A percentile compares a stretch with the other conserved stretches of the same genome.
These are phyloP conservation scores for Drosophila anomalata DNA, from an alignment of 2,888 invertebrate genomes.

Conservation along the genomic window DNA sequence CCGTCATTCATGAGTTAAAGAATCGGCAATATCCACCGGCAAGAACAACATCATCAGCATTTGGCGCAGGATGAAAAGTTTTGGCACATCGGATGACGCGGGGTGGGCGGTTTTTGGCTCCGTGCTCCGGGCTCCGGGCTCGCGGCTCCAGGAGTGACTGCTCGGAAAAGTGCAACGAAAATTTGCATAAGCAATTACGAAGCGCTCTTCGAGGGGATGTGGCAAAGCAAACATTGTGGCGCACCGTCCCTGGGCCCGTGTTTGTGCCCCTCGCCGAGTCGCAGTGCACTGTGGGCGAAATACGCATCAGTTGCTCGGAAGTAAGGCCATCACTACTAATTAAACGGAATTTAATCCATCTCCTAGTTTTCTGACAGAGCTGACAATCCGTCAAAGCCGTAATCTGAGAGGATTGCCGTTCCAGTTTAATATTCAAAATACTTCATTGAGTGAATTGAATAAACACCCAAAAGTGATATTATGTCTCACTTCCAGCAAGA, in stretches of 20 bases:
- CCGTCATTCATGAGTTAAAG: conserved; percentile 27
- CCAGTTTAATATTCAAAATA: too few relatives aligned
- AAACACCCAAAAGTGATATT: too few relatives aligned
- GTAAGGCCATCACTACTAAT: not conserved
- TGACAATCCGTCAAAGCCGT: too few relatives aligned
- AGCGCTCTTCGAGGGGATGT: conserved; percentile 43
- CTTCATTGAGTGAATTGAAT: too few relatives aligned
- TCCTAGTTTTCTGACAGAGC: not conserved
- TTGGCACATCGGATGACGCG: conserved; percentile 4
- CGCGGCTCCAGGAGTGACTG: not conserved
- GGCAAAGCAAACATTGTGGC: conserved; percentile 40
- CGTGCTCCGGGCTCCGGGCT: not conserved
- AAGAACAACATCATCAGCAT: conserved; percentile 14
- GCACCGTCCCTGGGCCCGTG: conserved; percentile 5
- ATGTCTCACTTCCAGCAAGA: too few relatives aligned
- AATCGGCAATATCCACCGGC: conserved; percentile 12
- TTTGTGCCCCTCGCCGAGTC: not conserved
- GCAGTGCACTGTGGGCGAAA: not conserved
- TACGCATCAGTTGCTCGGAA: not conserved
- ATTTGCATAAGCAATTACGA: conserved; percentile 78
- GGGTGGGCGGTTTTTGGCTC: not conserved
- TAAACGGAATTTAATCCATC: not conserved
- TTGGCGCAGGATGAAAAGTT: conserved; percentile 13
- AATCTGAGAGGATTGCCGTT: too few relatives aligned
- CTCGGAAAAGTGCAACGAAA: conserved; percentile 56